Percentiles rank a stretch among this genome's conserved stretches.
Conservation (phyloP, 2,888 invertebrate species). For the Theretra japonica region DNA sequence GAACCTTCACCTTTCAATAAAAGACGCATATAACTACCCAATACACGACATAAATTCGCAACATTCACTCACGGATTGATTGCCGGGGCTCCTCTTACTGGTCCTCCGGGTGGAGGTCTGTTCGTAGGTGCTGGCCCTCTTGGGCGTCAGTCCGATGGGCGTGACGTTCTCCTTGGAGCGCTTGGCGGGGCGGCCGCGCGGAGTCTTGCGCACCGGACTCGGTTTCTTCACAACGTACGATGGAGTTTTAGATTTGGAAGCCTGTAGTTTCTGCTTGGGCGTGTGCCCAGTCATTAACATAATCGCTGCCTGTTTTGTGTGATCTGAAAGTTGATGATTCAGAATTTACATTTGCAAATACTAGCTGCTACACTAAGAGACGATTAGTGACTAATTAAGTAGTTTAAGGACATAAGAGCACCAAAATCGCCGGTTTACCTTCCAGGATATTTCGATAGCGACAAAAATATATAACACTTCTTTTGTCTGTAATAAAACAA, state of each 20-base stretch:
- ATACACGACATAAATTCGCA: not conserved
- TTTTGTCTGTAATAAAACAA: not conserved
- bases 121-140: slow-evolving; percentile 30
- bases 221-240: slow-evolving; percentile 49
- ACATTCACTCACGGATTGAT: slow-evolving; percentile 38
- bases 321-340: slow-evolving; percentile 60
- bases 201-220: slow-evolving; percentile 43
- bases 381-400: too few species aligned
- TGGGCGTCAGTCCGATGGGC: slow-evolving; percentile 35
- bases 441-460: not conserved
- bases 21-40: not conserved
- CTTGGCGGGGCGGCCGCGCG: slow-evolving; percentile 31
- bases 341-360: not conserved
- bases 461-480: not conserved
- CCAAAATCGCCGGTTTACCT: too few species aligned
- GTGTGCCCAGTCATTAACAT: slow-evolving; percentile 77
- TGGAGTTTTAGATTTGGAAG: slow-evolving; percentile 39
- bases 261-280: slow-evolving; percentile 48
- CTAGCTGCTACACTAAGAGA: too few species aligned
- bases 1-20: not conserved
- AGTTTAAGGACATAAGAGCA: too few species aligned
- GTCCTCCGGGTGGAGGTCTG: slow-evolving; percentile 3
- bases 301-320: slow-evolving; percentile 77
- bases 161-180: slow-evolving; percentile 35
- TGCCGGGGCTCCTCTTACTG: slow-evolving; percentile 34